These are phyloP conservation scores for Elmis aenea DNA, from an alignment of 2,888 invertebrate genomes.

Conservation along the genomic window DNA sequence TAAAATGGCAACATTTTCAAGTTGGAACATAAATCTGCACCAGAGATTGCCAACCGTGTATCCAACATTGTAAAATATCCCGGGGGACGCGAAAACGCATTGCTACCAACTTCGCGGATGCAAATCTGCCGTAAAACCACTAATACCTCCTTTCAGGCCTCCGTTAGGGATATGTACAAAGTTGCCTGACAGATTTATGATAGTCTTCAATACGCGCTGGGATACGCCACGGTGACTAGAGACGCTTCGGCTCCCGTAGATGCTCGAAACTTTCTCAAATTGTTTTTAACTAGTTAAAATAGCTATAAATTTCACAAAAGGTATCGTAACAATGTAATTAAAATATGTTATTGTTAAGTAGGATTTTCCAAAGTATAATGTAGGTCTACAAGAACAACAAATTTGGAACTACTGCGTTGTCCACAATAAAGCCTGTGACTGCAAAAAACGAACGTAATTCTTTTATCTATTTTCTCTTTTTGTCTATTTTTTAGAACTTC, in stretches of 20 bases:
- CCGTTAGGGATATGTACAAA: slow-evolving; percentile 36
- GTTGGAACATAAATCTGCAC: slow-evolving; percentile 33
- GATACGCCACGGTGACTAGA: slow-evolving; percentile 14
- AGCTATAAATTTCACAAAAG: slow-evolving; percentile 17
- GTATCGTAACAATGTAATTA: too few relatives aligned
- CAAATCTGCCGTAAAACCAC: slow-evolving; percentile 44
- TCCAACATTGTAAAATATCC: slow-evolving; percentile 36
- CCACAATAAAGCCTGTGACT: too few relatives aligned
- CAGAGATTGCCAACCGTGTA: slow-evolving; percentile 29
- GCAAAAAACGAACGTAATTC: too few relatives aligned
- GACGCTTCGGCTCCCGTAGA: slow-evolving; percentile 1
- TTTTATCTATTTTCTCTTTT: too few relatives aligned
- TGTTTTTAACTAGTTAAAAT: slow-evolving; percentile 17
- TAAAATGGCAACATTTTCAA: slow-evolving; percentile 15
- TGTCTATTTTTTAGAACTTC: too few relatives aligned
- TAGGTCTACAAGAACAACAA: too few relatives aligned
- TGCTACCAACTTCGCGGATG: slow-evolving; percentile 41
- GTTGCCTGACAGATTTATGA: slow-evolving; percentile 41
- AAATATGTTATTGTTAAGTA: too few relatives aligned
- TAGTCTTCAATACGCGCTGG: slow-evolving; percentile 31
- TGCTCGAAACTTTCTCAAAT: slow-evolving; percentile 8
- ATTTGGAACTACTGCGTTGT: too few relatives aligned
- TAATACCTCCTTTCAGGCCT: slow-evolving; percentile 39
- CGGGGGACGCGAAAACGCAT: slow-evolving; percentile 37
- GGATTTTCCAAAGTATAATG: too few relatives aligned